These are phyloP conservation scores for Benitochromis conjunctus DNA, from an alignment of 2,113 vertebrate species.

Conservation along the genomic window DNA sequence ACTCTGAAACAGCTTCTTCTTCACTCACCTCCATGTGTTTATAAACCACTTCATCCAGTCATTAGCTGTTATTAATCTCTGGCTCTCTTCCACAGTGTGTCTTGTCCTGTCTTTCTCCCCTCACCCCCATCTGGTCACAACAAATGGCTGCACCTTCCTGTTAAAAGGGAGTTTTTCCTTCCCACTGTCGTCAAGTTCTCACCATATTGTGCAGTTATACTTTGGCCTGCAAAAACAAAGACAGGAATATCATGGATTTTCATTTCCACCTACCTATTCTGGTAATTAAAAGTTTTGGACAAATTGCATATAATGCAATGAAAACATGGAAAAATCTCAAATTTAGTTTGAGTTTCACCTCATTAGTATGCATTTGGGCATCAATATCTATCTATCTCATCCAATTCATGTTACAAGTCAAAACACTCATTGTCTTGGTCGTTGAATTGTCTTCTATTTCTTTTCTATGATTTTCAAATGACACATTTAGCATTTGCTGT, in stretches of 20 bases:
- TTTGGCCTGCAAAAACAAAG: neutral
- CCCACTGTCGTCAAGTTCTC: neutral
- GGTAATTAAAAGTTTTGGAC: fast-evolving
- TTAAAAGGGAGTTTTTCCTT: neutral
- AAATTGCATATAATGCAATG: neutral
- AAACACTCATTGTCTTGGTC: neutral
- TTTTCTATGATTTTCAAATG: neutral
- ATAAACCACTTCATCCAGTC: neutral
- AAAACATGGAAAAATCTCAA: neutral
- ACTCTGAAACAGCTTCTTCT: neutral
- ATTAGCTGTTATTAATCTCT: neutral
- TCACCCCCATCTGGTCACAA: neutral
- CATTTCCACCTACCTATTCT: neutral
- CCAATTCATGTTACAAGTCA: neutral
- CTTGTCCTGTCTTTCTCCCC: fast-evolving
- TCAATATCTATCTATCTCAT: neutral
- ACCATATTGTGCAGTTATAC: fast-evolving
- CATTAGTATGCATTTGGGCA: fast-evolving
- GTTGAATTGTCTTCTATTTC: neutral
- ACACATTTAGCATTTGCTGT: too few species aligned
- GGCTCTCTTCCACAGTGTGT: neutral
- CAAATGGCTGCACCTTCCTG: neutral
- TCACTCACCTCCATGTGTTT: neutral
- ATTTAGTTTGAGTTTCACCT: neutral
- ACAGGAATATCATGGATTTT: neutral